Evolutionary conservation across 2,797 vertebrate species (phyloP).

Genomic region (Manis crassicaudata): DNA sequence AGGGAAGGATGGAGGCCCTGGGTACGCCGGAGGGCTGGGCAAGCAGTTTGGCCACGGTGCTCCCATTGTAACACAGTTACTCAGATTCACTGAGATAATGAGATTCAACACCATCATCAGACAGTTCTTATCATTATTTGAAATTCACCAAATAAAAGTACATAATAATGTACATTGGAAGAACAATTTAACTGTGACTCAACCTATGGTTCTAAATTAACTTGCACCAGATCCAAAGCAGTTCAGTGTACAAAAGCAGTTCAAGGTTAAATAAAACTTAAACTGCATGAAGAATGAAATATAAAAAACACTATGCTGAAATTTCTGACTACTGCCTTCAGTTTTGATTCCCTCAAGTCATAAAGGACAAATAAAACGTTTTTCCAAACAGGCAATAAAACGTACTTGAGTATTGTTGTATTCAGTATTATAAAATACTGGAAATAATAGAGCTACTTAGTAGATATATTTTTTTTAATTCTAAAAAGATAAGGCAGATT

Average conservation of each 20-base stretch:
- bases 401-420: background rate
- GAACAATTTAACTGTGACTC: background rate
- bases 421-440: conserved; percentile 24
- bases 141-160: background rate
- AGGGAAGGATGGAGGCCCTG: background rate
- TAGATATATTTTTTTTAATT: background rate
- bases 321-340: conserved; percentile 15
- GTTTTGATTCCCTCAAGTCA: conserved; percentile 31
- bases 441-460: conserved; percentile 21
- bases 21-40: background rate
- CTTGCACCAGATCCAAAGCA: background rate
- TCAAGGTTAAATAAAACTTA: conserved; percentile 49
- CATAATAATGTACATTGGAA: background rate
- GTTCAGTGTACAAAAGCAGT: background rate
- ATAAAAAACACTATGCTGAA: background rate
- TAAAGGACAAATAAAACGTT: conserved; percentile 38
- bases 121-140: background rate
- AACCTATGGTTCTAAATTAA: background rate
- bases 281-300: background rate
- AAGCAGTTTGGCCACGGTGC: background rate
- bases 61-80: background rate
- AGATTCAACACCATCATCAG: background rate
- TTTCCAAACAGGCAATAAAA: conserved; percentile 27
- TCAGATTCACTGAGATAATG: background rate
- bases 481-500: background rate